These are phyloP conservation scores for Sander lucioperca DNA, from an alignment of 2,113 vertebrate species.

Conservation along the genomic window DNA sequence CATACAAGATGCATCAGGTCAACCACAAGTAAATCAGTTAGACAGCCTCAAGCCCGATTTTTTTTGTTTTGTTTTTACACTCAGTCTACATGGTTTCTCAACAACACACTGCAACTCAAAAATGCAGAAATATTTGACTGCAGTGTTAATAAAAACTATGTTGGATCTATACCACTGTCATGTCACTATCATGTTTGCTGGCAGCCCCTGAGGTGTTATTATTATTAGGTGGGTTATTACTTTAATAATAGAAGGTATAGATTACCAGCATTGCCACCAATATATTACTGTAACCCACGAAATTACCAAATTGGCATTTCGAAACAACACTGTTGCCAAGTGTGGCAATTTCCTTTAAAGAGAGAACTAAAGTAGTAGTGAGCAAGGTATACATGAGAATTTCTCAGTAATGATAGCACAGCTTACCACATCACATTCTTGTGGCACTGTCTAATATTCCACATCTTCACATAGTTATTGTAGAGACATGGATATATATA, in stretches of 20 bases:
- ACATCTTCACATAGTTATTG: neutral
- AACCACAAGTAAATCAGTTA: slow-evolving; percentile 44
- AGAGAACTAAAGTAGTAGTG: neutral
- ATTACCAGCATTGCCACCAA: slow-evolving; percentile 41
- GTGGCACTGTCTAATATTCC: neutral
- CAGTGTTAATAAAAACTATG: slow-evolving; percentile 23
- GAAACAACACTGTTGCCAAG: slow-evolving; percentile 19
- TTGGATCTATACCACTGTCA: neutral
- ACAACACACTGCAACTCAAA: neutral
- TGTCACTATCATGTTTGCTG: slow-evolving; percentile 9
- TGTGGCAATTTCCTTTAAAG: slow-evolving; percentile 32
- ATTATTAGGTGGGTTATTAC: slow-evolving; percentile 18
- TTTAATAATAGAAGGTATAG: slow-evolving; percentile 35
- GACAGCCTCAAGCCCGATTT: slow-evolving; percentile 24
- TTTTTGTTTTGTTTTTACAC: neutral
- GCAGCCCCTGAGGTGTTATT: slow-evolving; percentile 19
- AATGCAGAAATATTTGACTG: slow-evolving; percentile 11
- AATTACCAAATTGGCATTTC: slow-evolving; percentile 31
- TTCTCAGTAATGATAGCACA: neutral
- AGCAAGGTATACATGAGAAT: neutral
- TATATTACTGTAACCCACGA: slow-evolving; percentile 23
- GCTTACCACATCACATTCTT: neutral
- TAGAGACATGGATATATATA: no score
- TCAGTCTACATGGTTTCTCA: neutral
- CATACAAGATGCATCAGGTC: slow-evolving; percentile 53